Evolutionary conservation across 1,140 invertebrate genomes (phyloP), one percentile per base, ranked within the genome.

Genomic region (Halesus radiatus): DNA sequence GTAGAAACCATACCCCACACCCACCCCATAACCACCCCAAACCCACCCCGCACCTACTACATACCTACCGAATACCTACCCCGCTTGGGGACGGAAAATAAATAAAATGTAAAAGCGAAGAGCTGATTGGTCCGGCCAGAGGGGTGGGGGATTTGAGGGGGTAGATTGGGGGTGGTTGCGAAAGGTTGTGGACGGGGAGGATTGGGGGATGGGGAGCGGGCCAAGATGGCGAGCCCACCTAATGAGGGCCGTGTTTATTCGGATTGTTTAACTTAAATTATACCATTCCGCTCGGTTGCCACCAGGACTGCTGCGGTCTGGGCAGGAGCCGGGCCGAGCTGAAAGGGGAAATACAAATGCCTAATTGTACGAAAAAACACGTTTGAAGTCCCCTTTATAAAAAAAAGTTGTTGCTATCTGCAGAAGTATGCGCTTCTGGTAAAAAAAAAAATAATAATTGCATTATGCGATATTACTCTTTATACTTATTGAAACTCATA

Each of bases 41-140:
- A 37, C 32, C 32, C 32, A 37, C 32, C 32, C 32, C 26, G 5
- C 5, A 29, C 26, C 26, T 29, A 29, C 32, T 8, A 4, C 32
- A 37, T 8, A 45, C 37, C 37, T 13, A 45, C 37, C 37, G 1
- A 45, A 45, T 45, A 45, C 37, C 37, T 45, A 45, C 10, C 37
- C 37, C 37, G 37, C 37, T 45, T 84, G 85, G 84, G 84, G 84
- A 76, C 80, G 85, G 86, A 88, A 89, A 88, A 87, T 86, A 89
- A 89, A 88, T 89, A 88, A 87, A 89, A 88, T 89, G 88, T 87
- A 88, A 89, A 89, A 88, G 87, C 88, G 88, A 15, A 53, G 22
- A 45, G 58, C 86, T 85, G 85, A 87, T 79, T 79, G 78, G 78
- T 37, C 86, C 82, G 78, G 37, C 81, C 77, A 32, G 79, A 81